phyloP scores from a whole-genome alignment of 1,140 invertebrate species.

The Pseudomyrmex concolor region DNA sequence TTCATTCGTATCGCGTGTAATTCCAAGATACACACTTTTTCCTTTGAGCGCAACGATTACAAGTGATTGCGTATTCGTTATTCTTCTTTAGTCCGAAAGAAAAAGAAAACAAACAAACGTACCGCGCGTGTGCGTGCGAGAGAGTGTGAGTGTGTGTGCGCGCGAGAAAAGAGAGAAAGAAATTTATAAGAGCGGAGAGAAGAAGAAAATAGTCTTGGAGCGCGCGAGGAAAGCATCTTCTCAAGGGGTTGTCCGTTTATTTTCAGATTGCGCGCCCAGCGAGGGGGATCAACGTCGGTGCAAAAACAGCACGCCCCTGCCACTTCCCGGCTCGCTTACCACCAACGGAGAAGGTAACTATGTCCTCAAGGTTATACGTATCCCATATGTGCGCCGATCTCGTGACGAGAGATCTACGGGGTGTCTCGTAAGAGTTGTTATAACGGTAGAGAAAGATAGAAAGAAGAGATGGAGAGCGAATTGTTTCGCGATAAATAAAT shows the following conservation, averaged over 20 bases:
- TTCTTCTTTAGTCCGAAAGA: neutral
- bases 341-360: constrained; percentile 90
- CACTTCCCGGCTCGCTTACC: constrained; percentile 88
- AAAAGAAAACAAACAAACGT: neutral
- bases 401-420: constrained; percentile 44
- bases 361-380: constrained; percentile 69
- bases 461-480: too few relatives aligned
- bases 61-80: neutral
- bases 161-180: neutral
- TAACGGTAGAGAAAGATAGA: neutral
- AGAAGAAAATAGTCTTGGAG: constrained; percentile 20
- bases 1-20: neutral
- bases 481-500: neutral
- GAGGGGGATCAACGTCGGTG: constrained; percentile 85
- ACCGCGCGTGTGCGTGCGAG: neutral
- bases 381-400: constrained; percentile 40
- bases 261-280: constrained; percentile 89
- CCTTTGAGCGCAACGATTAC: neutral
- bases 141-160: neutral
- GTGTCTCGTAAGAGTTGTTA: constrained; percentile 13
- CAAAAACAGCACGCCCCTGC: constrained; percentile 85
- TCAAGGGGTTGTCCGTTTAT: constrained; percentile 79
- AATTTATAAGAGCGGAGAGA: constrained; percentile 15
- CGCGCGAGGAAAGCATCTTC: constrained; percentile 50
- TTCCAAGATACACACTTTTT: constrained; percentile 1